Evolutionary conservation across 2,113 vertebrate species (phyloP), one percentile per base, ranked within the genome.

Genomic region (Etia nguti): DNA sequence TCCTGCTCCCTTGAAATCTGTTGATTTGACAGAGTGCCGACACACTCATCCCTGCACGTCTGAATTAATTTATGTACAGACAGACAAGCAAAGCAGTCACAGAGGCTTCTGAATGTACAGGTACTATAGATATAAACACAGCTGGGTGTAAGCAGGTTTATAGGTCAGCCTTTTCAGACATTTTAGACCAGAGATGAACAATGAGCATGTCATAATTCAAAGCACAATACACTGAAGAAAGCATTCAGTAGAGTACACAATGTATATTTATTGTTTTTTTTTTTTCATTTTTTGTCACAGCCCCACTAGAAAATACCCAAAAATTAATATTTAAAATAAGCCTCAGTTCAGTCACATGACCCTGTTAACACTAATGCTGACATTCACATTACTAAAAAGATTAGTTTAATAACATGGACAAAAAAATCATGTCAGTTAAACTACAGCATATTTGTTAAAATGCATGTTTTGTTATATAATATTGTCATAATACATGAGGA

Each of bases 11-110:
- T 31, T 31, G 73, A 77, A 77, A 77, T 50, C 73, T 77, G 73
- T 77, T 77, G 70, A 50, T 65, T 86, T 93, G 87, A 90, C 79
- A 46, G 50, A 77, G 77, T 50, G 73, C 73, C 80, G 80, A 83
- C n/a, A 52, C 80, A 80, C 31, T 85, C 29, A 8, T 13, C 41
- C 36, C 59, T 55, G 38, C 31, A 24, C 18, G 43, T 81, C 85
- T 60, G 81, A 82, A 22, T 29, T 57, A n/a, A 11, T 79, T 22
- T 43, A 7, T 26, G 68, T 68, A 4, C 26, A n/a, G 36, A 75
- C 11, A 29, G 18, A 82, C 34, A 86, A 48, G 43, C 70, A 77
- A 77, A 50, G 24, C 43, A 77, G 24, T 77, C 29, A 77, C 16
- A 10, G 8, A 54, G n/a, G 22, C 46, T 11, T 52, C 43, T 82